phyloP scores from a whole-genome alignment of 2,888 invertebrate species.

The Sthenelais limicola region DNA sequence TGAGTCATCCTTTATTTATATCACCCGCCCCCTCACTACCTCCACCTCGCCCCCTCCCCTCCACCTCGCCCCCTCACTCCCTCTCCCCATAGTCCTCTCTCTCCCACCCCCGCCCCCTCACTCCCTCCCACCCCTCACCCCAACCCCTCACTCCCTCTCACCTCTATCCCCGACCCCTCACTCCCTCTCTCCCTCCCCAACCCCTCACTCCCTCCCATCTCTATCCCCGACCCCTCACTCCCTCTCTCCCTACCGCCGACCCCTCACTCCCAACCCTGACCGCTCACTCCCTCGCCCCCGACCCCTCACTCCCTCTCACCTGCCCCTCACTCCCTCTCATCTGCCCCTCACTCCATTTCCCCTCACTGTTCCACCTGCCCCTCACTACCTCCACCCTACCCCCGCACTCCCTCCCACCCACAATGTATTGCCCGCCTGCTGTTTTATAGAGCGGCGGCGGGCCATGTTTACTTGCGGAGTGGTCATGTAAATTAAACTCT shows the following conservation, averaged over 20 bases:
- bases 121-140: neutral
- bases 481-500: too few relatives aligned
- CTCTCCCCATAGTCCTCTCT: neutral
- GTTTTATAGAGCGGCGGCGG: too few relatives aligned
- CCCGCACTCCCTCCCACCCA: slow-evolving; percentile 1
- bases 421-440: neutral
- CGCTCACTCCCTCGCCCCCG: neutral
- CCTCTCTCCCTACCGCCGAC: neutral
- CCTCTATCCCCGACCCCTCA: neutral
- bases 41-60: neutral
- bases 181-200: neutral
- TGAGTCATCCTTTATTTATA: too few relatives aligned
- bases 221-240: neutral
- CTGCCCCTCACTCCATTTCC: neutral
- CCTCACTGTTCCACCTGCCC: slow-evolving; percentile 3
- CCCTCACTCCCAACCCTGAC: neutral
- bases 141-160: neutral
- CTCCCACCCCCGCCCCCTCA: neutral
- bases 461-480: too few relatives aligned
- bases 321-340: neutral
- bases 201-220: neutral
- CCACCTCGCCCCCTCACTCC: neutral
- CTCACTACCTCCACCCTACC: neutral
- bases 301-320: neutral
- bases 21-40: neutral